phyloP scores from a whole-genome alignment of 2,888 invertebrate genomes.

The Shargacucullia verbasci region DNA sequence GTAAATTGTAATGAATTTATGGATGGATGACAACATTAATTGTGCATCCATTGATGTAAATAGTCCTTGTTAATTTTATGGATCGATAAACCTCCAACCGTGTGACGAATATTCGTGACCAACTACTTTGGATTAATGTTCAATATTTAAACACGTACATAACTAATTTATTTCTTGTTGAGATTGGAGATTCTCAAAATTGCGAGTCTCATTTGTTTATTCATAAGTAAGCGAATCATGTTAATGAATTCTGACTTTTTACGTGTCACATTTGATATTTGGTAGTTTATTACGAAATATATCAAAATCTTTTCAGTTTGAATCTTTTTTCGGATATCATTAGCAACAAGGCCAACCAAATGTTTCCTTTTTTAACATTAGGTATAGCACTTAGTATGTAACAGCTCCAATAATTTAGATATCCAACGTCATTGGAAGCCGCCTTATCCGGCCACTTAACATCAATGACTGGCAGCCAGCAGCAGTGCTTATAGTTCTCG shows the following conservation, averaged over 20 bases:
- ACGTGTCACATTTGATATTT: not conserved
- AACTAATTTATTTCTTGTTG: too few species aligned
- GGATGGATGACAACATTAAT: slow-evolving; percentile 21
- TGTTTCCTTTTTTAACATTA: not conserved
- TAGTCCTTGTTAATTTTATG: slow-evolving; percentile 5
- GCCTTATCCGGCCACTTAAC: slow-evolving; percentile 53
- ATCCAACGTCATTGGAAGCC: slow-evolving; percentile 35
- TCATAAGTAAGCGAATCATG: too few species aligned
- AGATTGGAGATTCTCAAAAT: too few species aligned
- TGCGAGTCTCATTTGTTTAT: too few species aligned
- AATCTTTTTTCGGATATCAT: not conserved
- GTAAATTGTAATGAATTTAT: slow-evolving; percentile 28
- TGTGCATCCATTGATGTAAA: slow-evolving; percentile 8
- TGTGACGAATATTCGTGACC: too few species aligned
- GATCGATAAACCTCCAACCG: not conserved
- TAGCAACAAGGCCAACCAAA: not conserved
- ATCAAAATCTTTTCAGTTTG: not conserved
- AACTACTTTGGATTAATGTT: too few species aligned
- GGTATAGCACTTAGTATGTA: slow-evolving; percentile 11
- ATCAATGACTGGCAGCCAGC: slow-evolving; percentile 49
- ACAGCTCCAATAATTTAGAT: slow-evolving; percentile 35
- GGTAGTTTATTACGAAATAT: not conserved
- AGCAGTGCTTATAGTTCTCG: slow-evolving; percentile 40
- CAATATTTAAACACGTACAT: too few species aligned
- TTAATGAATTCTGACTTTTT: not conserved